These are phyloP conservation scores for Odocoileus hemionus DNA, from an alignment of 2,113 vertebrate genomes.

Conservation along the genomic window DNA sequence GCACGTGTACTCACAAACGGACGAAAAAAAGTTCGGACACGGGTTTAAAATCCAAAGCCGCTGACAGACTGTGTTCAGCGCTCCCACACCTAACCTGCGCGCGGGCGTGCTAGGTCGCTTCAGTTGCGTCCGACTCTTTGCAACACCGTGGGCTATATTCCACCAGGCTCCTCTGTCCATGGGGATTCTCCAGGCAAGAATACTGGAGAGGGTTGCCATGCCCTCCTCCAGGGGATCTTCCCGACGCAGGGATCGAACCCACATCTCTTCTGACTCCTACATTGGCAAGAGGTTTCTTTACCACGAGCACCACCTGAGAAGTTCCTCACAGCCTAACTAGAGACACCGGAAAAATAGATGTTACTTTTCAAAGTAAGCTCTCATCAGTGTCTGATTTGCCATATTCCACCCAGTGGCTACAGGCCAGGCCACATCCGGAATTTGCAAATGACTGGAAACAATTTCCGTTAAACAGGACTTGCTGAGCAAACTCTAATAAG, in stretches of 20 bases:
- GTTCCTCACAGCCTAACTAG: neutral
- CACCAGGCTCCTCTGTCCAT: neutral
- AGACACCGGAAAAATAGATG: neutral
- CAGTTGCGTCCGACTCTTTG: neutral
- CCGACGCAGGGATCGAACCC: accelerated
- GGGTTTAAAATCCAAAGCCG: accelerated
- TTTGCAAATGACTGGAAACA: neutral
- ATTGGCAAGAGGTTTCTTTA: neutral
- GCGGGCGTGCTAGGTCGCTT: accelerated
- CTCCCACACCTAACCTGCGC: neutral
- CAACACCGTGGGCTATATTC: accelerated
- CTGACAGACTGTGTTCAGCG: accelerated
- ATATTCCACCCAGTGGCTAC: accelerated
- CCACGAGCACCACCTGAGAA: neutral
- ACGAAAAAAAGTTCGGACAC: no score
- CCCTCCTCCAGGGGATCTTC: neutral
- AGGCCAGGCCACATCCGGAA: neutral
- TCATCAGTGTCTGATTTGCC: no score
- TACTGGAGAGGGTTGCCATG: neutral
- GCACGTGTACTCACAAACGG: accelerated
- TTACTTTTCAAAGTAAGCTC: accelerated
- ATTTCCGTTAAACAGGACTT: no score
- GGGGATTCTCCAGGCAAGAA: neutral
- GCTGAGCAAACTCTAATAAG: neutral
- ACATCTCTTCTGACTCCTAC: neutral